Base-by-base conservation (phyloP, 2,888 invertebrate species). In the Lucinisca nassula region DNA sequence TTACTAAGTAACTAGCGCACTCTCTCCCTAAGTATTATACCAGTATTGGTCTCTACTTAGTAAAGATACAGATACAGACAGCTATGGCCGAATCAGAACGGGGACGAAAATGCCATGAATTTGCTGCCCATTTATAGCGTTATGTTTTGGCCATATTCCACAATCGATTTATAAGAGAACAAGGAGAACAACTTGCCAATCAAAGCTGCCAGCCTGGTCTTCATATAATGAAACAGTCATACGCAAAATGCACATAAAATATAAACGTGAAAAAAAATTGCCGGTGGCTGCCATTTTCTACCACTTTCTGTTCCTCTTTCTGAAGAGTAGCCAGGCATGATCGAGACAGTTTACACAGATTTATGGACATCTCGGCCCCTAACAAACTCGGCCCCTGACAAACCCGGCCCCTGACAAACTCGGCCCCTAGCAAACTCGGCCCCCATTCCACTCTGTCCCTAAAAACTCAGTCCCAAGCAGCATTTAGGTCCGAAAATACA, bases 151-250 rank as follows among this genome's bases (percentile, higher is more conserved):
- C 67, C 10, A 17, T 8, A 27, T 27, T 27, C 6, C 6, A 61
- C 8, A 30, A 61, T 30, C 4, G 30, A 27, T 4, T 12, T 21
- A 35, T 32, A 10, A 14, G 10, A 1, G 21, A 67, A 10, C 21
- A 67, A 45, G 38, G 45, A 49, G 38, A 51, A 38, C 30, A 58
- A 27, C 67, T 83, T 91, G 92, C 93, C 93, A 93, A 79, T 93
- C 93, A 87, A 92, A 92, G 55, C 89, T 92, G 58, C 93, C 93
- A 61, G 89, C 85, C 75, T 93, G 93, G 80, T 93, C 93, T 82
- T 92, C 93, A 82, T 90, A 93, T 10, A 93, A 70, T 38, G 83
- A 82, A 45, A 21, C 83, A 55, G 73, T 85, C 74, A 35, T 1
- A 17, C 6, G 67, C 0, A 67, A 12, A 1, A 67, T 17, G 21